These are phyloP conservation scores for Cephalopachus bancanus DNA, from an alignment of 2,797 vertebrate species.

Conservation along the genomic window DNA sequence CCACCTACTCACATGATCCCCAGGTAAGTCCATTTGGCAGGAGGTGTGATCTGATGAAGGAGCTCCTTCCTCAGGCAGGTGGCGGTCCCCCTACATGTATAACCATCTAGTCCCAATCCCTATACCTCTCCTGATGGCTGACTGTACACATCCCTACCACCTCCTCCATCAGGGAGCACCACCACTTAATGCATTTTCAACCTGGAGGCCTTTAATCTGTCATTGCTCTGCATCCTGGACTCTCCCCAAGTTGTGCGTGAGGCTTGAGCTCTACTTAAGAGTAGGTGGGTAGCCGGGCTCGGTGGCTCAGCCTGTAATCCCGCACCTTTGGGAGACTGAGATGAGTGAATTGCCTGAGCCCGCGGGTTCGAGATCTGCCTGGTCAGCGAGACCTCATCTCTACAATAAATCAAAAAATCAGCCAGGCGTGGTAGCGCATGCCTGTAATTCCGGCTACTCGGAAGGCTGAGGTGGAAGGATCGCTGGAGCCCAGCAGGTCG, in stretches of 20 bases:
- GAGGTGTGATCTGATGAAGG: background rate
- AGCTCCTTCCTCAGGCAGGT: background rate
- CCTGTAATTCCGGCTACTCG: too few relatives aligned
- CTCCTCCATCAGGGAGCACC: background rate
- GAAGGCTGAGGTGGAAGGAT: too few relatives aligned
- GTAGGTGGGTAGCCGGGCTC: too few relatives aligned
- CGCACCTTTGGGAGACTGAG: too few relatives aligned
- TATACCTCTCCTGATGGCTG: background rate
- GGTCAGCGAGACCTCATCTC: too few relatives aligned
- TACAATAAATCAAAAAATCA: too few relatives aligned
- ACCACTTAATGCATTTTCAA: too few relatives aligned
- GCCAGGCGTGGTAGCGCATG: too few relatives aligned
- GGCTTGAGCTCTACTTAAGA: background rate
- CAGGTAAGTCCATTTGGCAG: background rate
- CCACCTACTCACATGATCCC: background rate
- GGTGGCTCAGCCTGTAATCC: too few relatives aligned
- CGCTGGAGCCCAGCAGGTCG: too few relatives aligned
- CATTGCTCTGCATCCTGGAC: background rate
- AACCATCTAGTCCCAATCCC: background rate
- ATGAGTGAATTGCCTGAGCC: too few relatives aligned
- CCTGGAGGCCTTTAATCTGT: background rate
- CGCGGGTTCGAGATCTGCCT: too few relatives aligned
- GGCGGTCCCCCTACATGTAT: background rate
- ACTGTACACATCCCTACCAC: rapidly evolving
- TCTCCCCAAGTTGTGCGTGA: background rate